Percentiles rank a stretch among this genome's conserved stretches.
These are phyloP conservation scores for Elanus axillaris DNA, from an alignment of 2,113 vertebrate genomes.

Conservation along the genomic window DNA sequence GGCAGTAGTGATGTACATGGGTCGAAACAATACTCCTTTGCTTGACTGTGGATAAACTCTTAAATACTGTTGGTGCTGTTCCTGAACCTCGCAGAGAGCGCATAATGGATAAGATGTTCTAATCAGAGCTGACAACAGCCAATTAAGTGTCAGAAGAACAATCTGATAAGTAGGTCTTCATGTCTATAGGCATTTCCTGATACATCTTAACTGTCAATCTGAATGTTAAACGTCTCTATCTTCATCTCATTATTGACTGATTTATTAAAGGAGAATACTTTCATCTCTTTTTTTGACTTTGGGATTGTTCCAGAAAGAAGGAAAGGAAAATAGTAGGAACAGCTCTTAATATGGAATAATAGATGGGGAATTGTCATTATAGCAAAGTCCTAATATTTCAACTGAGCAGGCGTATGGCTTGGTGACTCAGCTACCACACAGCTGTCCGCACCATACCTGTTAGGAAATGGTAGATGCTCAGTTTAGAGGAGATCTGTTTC, in stretches of 20 bases:
- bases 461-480: neutral
- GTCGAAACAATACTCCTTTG: neutral
- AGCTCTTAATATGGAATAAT: slow-evolving; percentile 51
- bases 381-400: slow-evolving; percentile 13
- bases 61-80: neutral
- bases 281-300: neutral
- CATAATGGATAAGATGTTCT: slow-evolving; percentile 36
- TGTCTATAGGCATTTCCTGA: slow-evolving; percentile 63
- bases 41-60: slow-evolving; percentile 7
- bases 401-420: neutral
- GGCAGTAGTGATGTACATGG: neutral
- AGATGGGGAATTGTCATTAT: slow-evolving; percentile 17
- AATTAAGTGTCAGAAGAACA: slow-evolving; percentile 66
- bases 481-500: slow-evolving; percentile 80
- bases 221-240: slow-evolving; percentile 58
- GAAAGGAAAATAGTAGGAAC: neutral
- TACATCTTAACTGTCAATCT: slow-evolving; percentile 65
- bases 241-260: slow-evolving; percentile 46
- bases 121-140: slow-evolving; percentile 39
- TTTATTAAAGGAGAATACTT: slow-evolving; percentile 30
- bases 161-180: slow-evolving; percentile 55
- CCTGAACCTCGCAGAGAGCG: neutral
- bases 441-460: neutral
- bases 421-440: neutral
- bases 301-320: slow-evolving; percentile 16